Conservation (phyloP, 2,797 vertebrate species). For the Alcedo atthis region DNA sequence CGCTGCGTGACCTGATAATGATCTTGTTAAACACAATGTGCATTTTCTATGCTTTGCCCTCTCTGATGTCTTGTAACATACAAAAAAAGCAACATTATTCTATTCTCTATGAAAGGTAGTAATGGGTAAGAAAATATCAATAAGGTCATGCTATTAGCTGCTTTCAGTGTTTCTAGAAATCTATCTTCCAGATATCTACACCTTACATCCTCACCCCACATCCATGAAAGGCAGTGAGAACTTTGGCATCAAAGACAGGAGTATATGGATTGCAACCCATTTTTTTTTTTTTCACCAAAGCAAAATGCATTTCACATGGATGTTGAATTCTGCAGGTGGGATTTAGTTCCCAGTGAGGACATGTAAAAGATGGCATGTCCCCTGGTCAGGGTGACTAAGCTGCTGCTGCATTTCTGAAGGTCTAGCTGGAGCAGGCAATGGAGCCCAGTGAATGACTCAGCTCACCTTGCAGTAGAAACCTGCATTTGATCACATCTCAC, state of each 20-base stretch:
- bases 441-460: neutral
- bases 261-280: neutral
- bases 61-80: neutral
- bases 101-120: neutral
- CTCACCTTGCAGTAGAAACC: neutral
- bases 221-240: neutral
- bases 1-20: neutral
- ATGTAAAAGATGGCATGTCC: fast-evolving
- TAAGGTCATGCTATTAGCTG: neutral
- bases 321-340: neutral
- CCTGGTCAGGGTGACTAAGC: neutral
- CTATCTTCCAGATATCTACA: neutral
- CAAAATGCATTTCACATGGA: neutral
- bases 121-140: neutral
- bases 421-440: neutral
- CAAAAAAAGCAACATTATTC: neutral
- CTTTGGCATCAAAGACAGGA: neutral
- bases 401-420: neutral
- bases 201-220: neutral
- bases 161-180: neutral
- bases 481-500: neutral
- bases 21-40: neutral
- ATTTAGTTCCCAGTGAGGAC: neutral
- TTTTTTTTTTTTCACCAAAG: neutral
- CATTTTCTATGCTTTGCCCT: neutral